Conservation (phyloP, 2,888 invertebrate species). For the Operophtera brumata region DNA sequence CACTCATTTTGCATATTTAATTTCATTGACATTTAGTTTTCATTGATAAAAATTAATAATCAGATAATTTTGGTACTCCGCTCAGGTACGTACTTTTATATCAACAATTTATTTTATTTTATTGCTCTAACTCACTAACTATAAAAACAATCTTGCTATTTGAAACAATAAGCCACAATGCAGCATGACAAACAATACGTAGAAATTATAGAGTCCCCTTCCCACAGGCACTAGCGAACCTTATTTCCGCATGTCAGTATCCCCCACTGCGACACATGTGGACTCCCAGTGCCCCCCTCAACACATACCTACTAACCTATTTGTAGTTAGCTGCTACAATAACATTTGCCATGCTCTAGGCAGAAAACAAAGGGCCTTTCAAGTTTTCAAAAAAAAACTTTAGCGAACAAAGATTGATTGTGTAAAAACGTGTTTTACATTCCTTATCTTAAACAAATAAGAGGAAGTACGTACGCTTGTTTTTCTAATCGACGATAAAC, state of each 20-base stretch:
- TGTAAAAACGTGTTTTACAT: no score
- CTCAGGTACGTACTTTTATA: no score
- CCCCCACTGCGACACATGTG: slow-evolving; percentile 27
- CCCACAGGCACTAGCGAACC: slow-evolving; percentile 12
- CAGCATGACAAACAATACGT: slow-evolving; percentile 21
- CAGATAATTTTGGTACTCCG: not conserved
- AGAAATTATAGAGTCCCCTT: slow-evolving; percentile 23
- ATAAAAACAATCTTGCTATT: not conserved
- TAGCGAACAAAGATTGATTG: no score
- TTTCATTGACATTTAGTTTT: slow-evolving; percentile 8
- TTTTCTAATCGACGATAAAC: no score
- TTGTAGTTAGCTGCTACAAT: slow-evolving; percentile 6
- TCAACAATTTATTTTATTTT: no score
- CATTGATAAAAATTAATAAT: not conserved
- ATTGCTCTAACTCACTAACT: no score
- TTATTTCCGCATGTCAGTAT: slow-evolving; percentile 23
- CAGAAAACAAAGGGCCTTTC: not conserved
- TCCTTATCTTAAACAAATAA: no score
- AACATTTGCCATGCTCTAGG: not conserved
- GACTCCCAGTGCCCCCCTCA: slow-evolving; percentile 21
- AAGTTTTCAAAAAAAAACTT: not conserved
- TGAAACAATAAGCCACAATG: slow-evolving; percentile 6
- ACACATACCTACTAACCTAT: slow-evolving; percentile 21
- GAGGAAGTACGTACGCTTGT: no score
- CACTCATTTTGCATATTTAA: not conserved